A percentile compares a stretch with the other conserved stretches of the same genome.
Evolutionary conservation across 2,797 vertebrate genomes (phyloP).

Genomic region (Trichosurus vulpecula): DNA sequence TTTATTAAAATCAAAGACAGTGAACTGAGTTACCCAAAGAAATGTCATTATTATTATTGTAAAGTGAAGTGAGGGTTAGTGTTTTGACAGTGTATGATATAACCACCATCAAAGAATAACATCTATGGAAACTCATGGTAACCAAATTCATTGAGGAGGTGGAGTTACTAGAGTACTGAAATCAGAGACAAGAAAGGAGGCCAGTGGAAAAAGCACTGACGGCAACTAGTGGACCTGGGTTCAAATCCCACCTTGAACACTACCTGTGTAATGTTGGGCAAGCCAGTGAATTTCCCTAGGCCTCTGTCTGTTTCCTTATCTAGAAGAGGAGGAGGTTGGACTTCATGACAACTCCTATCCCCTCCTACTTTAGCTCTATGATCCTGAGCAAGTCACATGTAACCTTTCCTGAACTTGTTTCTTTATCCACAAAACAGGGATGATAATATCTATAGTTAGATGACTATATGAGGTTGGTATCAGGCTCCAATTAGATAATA

Average conservation of each 20-base stretch:
- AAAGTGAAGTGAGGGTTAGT: slow-evolving; percentile 76
- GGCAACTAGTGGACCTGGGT: neutral
- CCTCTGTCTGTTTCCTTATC: neutral
- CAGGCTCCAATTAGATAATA: neutral
- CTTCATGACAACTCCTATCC: neutral
- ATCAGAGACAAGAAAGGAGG: neutral
- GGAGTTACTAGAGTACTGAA: neutral
- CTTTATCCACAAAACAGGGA: neutral
- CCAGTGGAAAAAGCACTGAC: neutral
- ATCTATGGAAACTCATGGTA: slow-evolving; percentile 73
- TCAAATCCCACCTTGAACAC: neutral
- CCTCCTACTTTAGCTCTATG: neutral
- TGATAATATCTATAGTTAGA: neutral
- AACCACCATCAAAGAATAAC: slow-evolving; percentile 62
- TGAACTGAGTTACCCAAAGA: slow-evolving; percentile 80
- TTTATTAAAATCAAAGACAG: slow-evolving; percentile 81
- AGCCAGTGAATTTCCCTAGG: neutral
- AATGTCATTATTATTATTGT: slow-evolving; percentile 69
- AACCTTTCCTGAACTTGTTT: neutral
- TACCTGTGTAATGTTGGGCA: neutral
- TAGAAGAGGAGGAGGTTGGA: neutral
- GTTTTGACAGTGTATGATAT: slow-evolving; percentile 71
- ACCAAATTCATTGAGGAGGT: slow-evolving; percentile 48
- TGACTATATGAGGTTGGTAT: neutral
- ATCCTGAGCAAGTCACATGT: neutral